Evolutionary conservation across 2,888 invertebrate species (phyloP).

Genomic region (Lasioglossum pauxillum): DNA sequence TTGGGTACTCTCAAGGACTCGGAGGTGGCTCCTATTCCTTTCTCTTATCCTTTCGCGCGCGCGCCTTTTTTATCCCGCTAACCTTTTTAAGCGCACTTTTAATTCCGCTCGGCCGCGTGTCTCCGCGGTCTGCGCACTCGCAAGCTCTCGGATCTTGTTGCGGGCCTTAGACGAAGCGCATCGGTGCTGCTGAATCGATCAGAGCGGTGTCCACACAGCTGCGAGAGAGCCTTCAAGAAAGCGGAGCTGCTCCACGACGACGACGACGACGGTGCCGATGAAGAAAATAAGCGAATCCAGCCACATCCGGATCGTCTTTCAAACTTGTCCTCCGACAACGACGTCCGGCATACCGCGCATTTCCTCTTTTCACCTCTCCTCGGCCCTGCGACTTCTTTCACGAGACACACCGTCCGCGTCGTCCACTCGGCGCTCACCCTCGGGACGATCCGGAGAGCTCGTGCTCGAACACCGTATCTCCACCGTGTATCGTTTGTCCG

Average conservation of each 20-base stretch:
- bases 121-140: slow-evolving; percentile 52
- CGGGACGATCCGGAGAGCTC: slow-evolving; percentile 44
- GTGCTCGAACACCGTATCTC: slow-evolving; percentile 59
- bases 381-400: slow-evolving; percentile 36
- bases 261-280: neutral
- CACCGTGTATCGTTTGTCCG: slow-evolving; percentile 52
- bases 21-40: slow-evolving; percentile 83
- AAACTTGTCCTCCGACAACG: slow-evolving; percentile 60
- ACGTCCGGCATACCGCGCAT: slow-evolving; percentile 41
- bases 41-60: slow-evolving; percentile 84
- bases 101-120: slow-evolving; percentile 75
- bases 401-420: slow-evolving; percentile 28
- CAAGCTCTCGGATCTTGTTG: slow-evolving; percentile 28
- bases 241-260: neutral
- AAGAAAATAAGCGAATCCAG: slow-evolving; percentile 63
- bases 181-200: neutral
- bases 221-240: neutral
- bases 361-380: slow-evolving; percentile 47
- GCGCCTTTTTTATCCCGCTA: slow-evolving; percentile 81
- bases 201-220: neutral
- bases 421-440: slow-evolving; percentile 48
- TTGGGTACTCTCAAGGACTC: slow-evolving; percentile 83
- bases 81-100: slow-evolving; percentile 82
- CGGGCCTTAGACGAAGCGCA: neutral
- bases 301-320: slow-evolving; percentile 72